Evolutionary conservation across 2,888 invertebrate genomes (phyloP).

Genomic region (Erynnis tages): DNA sequence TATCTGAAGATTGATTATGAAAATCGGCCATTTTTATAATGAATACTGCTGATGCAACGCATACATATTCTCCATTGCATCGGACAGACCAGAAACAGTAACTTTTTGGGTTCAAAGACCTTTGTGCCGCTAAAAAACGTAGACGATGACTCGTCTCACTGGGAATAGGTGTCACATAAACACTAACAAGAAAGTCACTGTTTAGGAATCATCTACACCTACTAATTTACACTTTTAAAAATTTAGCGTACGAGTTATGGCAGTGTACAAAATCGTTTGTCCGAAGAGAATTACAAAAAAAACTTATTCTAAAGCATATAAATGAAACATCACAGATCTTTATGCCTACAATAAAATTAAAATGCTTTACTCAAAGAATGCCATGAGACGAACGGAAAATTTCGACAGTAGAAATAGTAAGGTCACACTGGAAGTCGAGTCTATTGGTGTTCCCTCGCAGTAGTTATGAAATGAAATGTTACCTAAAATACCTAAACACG

Average conservation of each 20-base stretch:
- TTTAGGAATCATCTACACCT: slow-evolving; percentile 11
- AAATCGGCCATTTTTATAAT: no score
- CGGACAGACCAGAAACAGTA: slow-evolving; percentile 31
- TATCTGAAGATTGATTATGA: no score
- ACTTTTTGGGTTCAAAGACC: not conserved
- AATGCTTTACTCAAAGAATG: slow-evolving; percentile 45
- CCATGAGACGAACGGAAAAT: slow-evolving; percentile 53
- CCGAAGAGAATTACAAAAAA: slow-evolving; percentile 34
- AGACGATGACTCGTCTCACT: not conserved
- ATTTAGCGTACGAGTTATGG: slow-evolving; percentile 39
- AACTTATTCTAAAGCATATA: slow-evolving; percentile 52
- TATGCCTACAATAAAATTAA: slow-evolving; percentile 56
- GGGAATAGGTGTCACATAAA: slow-evolving; percentile 3
- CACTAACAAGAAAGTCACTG: slow-evolving; percentile 29
- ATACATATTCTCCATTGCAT: slow-evolving; percentile 2
- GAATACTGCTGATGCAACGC: no score
- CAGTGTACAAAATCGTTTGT: slow-evolving; percentile 44
- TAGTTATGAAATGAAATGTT: not conserved
- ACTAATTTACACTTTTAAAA: slow-evolving; percentile 19
- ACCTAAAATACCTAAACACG: not conserved
- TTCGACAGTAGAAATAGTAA: slow-evolving; percentile 62
- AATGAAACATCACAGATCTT: slow-evolving; percentile 74
- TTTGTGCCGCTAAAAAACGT: not conserved
- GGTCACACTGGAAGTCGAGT: slow-evolving; percentile 71
- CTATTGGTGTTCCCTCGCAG: not conserved